Evolutionary conservation across 2,888 invertebrate species (phyloP).

Genomic region (Scaptomyza reducta): DNA sequence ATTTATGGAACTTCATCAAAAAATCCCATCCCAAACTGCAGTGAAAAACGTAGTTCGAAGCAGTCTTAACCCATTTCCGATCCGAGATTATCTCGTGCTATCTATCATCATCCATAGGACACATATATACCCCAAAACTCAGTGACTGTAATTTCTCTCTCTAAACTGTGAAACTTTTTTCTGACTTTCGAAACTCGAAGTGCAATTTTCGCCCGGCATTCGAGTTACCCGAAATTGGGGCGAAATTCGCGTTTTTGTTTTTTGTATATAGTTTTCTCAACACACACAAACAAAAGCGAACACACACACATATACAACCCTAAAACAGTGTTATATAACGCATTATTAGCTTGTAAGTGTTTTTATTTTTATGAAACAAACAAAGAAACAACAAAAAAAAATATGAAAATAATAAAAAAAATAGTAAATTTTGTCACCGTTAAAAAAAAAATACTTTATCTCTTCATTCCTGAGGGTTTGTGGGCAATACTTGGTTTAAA

Average conservation of each 20-base stretch:
- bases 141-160: conserved; percentile 64
- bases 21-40: conserved; percentile 29
- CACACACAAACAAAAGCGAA: conserved; percentile 49
- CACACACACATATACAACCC: conserved; percentile 35
- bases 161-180: conserved; percentile 14
- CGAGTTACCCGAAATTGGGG: conserved; percentile 42
- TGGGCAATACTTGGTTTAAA: background rate
- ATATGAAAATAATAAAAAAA: conserved; percentile 84
- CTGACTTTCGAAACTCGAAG: conserved; percentile 42
- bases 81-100: conserved; percentile 21
- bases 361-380: conserved; percentile 84
- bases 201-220: conserved; percentile 45
- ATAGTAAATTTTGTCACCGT: conserved; percentile 85
- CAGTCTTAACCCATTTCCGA: conserved; percentile 10
- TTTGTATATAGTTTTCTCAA: conserved; percentile 81
- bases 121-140: conserved; percentile 45
- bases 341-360: conserved; percentile 82
- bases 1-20: conserved; percentile 25
- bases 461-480: conserved; percentile 2
- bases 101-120: conserved; percentile 7
- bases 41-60: conserved; percentile 56
- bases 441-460: conserved; percentile 56
- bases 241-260: conserved; percentile 54
- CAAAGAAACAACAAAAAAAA: conserved; percentile 84
- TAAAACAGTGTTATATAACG: conserved; percentile 78